Percentiles rank a stretch among this genome's conserved stretches.
These are phyloP conservation scores for Nycticebus coucang DNA, from an alignment of 2,113 vertebrate genomes.

Conservation along the genomic window DNA sequence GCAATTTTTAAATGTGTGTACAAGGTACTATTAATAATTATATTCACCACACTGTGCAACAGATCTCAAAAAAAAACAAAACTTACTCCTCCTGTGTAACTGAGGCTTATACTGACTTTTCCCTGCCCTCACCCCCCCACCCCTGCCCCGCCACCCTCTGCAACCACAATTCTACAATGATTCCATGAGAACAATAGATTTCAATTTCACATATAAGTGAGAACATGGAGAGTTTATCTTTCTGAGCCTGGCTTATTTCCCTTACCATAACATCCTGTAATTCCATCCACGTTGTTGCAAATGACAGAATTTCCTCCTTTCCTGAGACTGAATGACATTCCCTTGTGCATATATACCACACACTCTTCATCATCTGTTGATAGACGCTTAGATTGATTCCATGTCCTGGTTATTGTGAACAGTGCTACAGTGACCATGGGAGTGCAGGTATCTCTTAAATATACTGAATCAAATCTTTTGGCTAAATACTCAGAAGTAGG, in stretches of 20 bases:
- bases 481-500: background rate
- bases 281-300: background rate
- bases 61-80: background rate
- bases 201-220: background rate
- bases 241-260: background rate
- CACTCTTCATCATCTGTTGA: background rate
- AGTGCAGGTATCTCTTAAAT: background rate
- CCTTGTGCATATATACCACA: fast-evolving
- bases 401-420: background rate
- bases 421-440: background rate
- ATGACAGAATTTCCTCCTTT: background rate
- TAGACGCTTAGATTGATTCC: background rate
- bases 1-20: fast-evolving
- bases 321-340: background rate
- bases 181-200: background rate
- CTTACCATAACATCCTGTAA: background rate
- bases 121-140: too few relatives aligned
- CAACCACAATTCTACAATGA: too few relatives aligned
- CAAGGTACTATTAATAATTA: too few relatives aligned
- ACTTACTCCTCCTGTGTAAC: background rate
- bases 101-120: background rate
- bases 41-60: background rate
- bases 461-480: background rate
- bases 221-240: background rate
- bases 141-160: background rate